Evolutionary conservation across 2,113 vertebrate genomes (phyloP).

Genomic region (Sigmodon hispidus): DNA sequence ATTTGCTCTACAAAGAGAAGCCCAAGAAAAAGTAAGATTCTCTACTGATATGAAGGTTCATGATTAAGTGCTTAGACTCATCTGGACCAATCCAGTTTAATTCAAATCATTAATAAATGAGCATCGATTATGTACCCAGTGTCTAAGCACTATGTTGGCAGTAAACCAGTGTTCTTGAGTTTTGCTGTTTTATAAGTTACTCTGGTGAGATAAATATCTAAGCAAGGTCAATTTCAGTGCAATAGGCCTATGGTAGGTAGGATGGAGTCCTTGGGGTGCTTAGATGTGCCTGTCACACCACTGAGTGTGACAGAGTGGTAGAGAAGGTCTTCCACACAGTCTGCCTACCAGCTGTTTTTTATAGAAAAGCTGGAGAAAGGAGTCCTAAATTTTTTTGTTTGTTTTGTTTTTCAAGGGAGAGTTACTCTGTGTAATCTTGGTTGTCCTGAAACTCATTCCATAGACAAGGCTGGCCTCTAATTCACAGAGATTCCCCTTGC

Average conservation of each 20-base stretch:
- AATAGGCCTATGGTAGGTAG: not conserved
- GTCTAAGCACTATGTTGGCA: not conserved
- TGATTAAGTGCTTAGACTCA: not conserved
- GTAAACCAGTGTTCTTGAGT: not conserved
- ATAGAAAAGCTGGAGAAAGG: not conserved
- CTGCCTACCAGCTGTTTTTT: not conserved
- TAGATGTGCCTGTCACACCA: not conserved
- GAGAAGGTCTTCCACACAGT: not conserved
- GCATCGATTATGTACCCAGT: not conserved
- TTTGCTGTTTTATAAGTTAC: not conserved
- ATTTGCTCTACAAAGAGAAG: slow-evolving; percentile 88
- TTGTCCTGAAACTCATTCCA: not conserved
- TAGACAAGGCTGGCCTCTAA: not conserved
- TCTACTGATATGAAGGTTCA: not conserved
- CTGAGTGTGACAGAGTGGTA: not conserved
- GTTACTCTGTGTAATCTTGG: not conserved
- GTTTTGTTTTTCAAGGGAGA: not conserved
- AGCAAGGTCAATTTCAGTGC: not conserved
- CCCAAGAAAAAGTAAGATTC: slow-evolving; percentile 85
- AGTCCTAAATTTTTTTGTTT: not conserved
- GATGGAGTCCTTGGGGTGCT: not conserved
- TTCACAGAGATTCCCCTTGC: not conserved
- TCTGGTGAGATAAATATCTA: not conserved
- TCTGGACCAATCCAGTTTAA: not conserved
- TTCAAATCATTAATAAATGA: not conserved